Conservation (phyloP, 2,113 vertebrate genomes). For the Artemisiospiza belli region DNA sequence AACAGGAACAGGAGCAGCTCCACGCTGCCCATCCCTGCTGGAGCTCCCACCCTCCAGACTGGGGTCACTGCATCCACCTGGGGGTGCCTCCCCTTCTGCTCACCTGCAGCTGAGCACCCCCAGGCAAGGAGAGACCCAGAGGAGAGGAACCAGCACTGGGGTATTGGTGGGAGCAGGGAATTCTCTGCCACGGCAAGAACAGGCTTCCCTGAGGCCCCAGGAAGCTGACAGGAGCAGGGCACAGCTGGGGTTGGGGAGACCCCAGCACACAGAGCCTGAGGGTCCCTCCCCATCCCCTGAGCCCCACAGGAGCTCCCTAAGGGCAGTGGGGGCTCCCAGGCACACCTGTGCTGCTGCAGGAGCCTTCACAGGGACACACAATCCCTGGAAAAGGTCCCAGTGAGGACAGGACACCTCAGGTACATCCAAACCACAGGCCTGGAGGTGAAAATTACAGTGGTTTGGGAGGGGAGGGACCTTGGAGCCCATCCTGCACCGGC, state of each 20-base stretch:
- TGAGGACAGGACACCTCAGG: neutral
- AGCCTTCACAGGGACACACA: neutral
- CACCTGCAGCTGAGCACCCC: neutral
- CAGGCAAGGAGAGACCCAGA: neutral
- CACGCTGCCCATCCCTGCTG: accelerated
- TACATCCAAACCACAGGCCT: neutral
- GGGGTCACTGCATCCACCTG: neutral
- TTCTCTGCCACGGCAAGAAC: neutral
- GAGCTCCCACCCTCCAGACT: neutral
- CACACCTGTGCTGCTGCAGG: neutral
- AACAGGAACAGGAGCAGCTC: neutral
- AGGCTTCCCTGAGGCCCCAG: neutral
- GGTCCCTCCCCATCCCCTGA: neutral
- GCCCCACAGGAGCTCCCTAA: neutral
- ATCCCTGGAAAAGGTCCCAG: neutral
- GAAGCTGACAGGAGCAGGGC: neutral
- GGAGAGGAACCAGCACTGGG: neutral
- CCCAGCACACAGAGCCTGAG: neutral
- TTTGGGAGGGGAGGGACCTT: neutral
- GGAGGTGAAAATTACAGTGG: neutral
- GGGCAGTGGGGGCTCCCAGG: neutral
- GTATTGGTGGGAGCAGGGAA: neutral
- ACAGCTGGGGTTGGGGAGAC: neutral
- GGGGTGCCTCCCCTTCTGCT: neutral
- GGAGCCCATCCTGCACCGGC: neutral